These are phyloP conservation scores for Serranus cabrilla DNA, from an alignment of 2,797 vertebrate genomes.

Conservation along the genomic window DNA sequence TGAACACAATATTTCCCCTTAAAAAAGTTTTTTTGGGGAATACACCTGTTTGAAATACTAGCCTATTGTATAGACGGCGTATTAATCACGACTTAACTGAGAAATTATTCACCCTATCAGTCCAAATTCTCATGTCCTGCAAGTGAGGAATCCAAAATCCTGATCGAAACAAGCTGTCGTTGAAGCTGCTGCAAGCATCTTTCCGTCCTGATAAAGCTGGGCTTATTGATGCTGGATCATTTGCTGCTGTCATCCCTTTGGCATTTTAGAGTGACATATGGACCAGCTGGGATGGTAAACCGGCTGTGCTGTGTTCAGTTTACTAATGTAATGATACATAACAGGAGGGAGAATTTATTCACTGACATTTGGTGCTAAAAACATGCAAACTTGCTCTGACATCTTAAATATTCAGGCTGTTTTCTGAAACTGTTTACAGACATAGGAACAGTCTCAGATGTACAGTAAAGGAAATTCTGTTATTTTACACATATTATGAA, in stretches of 20 bases:
- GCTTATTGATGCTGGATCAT: not conserved
- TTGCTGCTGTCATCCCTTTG: not conserved
- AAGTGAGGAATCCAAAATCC: not conserved
- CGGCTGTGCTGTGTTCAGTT: not conserved
- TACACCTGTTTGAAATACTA: not conserved
- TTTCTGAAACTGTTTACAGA: not conserved
- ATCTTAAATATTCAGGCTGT: not conserved
- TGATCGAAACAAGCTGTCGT: not conserved
- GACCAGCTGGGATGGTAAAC: not conserved
- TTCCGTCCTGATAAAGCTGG: not conserved
- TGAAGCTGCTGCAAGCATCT: not conserved
- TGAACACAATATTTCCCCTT: too few relatives aligned
- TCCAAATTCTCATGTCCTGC: too few relatives aligned
- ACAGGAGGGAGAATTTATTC: not conserved
- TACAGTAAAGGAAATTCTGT: not conserved
- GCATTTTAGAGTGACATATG: not conserved
- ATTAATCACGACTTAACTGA: not conserved
- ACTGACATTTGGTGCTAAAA: not conserved
- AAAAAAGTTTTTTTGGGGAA: not conserved
- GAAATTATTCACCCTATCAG: not conserved
- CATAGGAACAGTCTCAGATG: not conserved
- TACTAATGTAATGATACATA: too few relatives aligned
- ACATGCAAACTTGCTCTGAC: not conserved
- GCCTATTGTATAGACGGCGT: not conserved
- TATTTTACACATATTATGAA: too few relatives aligned